These are phyloP conservation scores for Balaenoptera acutorostrata DNA, from an alignment of 2,113 vertebrate genomes.

Conservation along the genomic window DNA sequence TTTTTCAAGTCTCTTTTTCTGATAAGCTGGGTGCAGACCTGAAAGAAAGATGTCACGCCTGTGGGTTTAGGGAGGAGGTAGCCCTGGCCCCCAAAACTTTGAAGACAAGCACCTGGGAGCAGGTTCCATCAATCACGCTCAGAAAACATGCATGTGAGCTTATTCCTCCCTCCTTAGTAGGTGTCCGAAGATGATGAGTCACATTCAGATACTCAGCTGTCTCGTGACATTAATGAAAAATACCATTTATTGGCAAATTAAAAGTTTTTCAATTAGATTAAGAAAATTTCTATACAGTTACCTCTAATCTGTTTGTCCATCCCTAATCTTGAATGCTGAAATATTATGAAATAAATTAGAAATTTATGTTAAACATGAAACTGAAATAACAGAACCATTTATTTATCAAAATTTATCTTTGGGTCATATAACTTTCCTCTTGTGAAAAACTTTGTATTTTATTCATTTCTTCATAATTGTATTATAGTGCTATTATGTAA, in stretches of 20 bases:
- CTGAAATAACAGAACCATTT: background rate
- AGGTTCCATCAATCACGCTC: background rate
- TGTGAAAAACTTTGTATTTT: background rate
- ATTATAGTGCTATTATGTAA: background rate
- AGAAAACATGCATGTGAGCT: background rate
- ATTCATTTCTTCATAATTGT: background rate
- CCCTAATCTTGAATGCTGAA: background rate
- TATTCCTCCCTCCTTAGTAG: background rate
- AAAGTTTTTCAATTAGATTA: background rate
- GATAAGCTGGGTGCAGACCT: background rate
- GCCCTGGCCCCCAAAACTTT: background rate
- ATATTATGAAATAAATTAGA: slow-evolving; percentile 9
- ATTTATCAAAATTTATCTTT: background rate
- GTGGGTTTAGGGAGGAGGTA: background rate
- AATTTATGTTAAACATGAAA: background rate
- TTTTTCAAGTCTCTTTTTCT: background rate
- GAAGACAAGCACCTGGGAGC: background rate
- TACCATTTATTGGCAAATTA: background rate
- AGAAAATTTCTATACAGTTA: background rate
- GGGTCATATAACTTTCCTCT: background rate
- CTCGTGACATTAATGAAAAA: background rate
- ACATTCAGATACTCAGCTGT: background rate
- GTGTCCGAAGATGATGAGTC: background rate
- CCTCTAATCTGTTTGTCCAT: background rate
- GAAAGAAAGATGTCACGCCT: background rate